A percentile compares a stretch with the other conserved stretches of the same genome.
Evolutionary conservation across 2,113 vertebrate genomes (phyloP).

Genomic region (Arizona elegans): DNA sequence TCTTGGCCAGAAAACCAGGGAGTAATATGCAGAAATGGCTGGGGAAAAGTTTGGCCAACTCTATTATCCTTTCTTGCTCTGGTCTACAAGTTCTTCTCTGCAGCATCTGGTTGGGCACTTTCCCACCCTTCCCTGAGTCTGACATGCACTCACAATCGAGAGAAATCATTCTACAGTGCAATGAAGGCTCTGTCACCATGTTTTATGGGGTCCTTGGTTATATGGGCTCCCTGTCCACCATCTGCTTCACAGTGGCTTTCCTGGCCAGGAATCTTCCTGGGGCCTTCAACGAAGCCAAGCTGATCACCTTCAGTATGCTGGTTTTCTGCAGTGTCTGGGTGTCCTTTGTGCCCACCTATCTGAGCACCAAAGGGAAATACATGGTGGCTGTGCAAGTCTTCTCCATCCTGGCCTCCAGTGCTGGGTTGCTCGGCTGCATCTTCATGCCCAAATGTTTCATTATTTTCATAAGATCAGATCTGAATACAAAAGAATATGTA

Average conservation of each 20-base stretch:
- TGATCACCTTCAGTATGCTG: not conserved
- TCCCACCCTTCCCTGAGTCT: not conserved
- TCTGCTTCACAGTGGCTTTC: not conserved
- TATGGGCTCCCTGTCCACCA: not conserved
- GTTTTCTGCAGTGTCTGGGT: not conserved
- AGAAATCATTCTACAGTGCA: not conserved
- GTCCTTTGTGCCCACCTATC: not conserved
- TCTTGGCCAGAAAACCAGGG: not conserved
- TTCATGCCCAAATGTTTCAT: not conserved
- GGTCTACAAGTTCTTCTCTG: not conserved
- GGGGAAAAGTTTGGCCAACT: not conserved
- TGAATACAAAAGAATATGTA: not conserved
- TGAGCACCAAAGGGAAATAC: not conserved
- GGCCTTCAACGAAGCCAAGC: not conserved
- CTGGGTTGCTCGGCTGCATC: not conserved
- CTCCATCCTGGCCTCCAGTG: not conserved
- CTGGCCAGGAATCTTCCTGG: not conserved
- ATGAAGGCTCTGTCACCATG: not conserved
- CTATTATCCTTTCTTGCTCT: not conserved
- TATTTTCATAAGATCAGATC: not conserved
- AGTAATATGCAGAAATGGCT: not conserved
- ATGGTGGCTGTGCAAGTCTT: not conserved
- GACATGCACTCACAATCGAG: not conserved
- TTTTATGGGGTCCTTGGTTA: not conserved
- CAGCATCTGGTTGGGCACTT: not conserved